Evolutionary conservation across 2,888 invertebrate genomes (phyloP).

Genomic region (Heliconius sara): DNA sequence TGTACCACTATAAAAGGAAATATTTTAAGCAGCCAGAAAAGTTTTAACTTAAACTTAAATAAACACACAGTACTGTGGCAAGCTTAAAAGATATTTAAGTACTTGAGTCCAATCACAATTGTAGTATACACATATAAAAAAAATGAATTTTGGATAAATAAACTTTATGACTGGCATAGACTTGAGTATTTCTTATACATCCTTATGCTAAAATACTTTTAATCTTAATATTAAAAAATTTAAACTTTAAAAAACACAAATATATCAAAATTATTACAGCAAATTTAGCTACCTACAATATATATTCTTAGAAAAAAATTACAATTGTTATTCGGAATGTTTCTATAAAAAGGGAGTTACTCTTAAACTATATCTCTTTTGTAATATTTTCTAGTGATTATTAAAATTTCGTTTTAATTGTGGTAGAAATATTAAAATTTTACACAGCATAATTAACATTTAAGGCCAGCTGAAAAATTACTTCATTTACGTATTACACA

Average conservation of each 20-base stretch:
- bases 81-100: constrained; percentile 67
- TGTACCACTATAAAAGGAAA: constrained; percentile 59
- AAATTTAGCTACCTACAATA: constrained; percentile 78
- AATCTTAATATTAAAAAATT: constrained; percentile 48
- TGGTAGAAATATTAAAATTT: constrained; percentile 2
- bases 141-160: constrained; percentile 46
- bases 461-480: constrained; percentile 17
- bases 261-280: constrained; percentile 65
- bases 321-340: constrained; percentile 54
- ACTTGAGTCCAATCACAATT: constrained; percentile 69
- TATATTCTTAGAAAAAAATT: constrained; percentile 52
- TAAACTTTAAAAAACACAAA: constrained; percentile 57
- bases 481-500: neutral
- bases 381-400: constrained; percentile 10
- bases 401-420: constrained; percentile 1
- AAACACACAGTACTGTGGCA: constrained; percentile 60
- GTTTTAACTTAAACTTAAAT: constrained; percentile 57
- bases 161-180: constrained; percentile 45
- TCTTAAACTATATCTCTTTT: constrained; percentile 38
- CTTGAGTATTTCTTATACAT: constrained; percentile 45
- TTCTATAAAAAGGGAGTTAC: constrained; percentile 45
- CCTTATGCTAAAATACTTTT: constrained; percentile 40
- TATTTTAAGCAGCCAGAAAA: constrained; percentile 67
- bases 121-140: constrained; percentile 40
- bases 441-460: constrained; percentile 13